These are phyloP conservation scores for Diabrotica virgifera DNA, from an alignment of 1,140 invertebrate species.

Conservation along the genomic window DNA sequence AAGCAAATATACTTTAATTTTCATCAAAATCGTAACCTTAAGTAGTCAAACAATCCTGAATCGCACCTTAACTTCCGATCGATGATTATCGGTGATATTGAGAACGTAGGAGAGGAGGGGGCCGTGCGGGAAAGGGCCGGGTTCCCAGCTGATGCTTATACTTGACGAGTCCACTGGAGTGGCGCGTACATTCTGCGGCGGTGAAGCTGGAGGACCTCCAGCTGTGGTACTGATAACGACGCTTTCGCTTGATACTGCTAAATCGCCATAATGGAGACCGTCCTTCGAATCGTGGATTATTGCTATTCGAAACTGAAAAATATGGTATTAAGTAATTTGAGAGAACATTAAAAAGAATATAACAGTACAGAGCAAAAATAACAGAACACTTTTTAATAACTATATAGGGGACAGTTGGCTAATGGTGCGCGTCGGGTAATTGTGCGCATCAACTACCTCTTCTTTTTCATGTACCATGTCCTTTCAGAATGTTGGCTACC, in stretches of 20 bases:
- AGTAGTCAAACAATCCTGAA: conserved; percentile 4
- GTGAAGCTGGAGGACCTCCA: conserved; percentile 67
- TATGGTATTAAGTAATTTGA: background rate
- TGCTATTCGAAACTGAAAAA: conserved; percentile 77
- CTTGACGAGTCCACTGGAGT: conserved; percentile 77
- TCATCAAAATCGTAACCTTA: background rate
- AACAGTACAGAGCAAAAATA: background rate
- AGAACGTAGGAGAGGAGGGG: conserved; percentile 82
- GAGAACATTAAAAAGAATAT: background rate
- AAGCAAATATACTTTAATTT: too few relatives aligned
- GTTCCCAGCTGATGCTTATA: conserved; percentile 83
- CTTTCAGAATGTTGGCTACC: too few relatives aligned
- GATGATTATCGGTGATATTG: conserved; percentile 61
- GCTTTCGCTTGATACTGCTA: conserved; percentile 75
- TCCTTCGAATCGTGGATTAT: conserved; percentile 63
- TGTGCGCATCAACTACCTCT: too few relatives aligned
- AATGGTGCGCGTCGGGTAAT: too few relatives aligned
- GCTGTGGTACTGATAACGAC: conserved; percentile 76
- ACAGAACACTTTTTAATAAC: background rate
- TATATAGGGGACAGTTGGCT: too few relatives aligned
- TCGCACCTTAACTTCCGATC: conserved; percentile 62
- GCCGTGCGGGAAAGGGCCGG: conserved; percentile 82
- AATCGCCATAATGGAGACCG: conserved; percentile 54
- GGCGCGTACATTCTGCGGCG: conserved; percentile 70
- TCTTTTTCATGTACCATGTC: too few relatives aligned